These are phyloP conservation scores for Macropus fuliginosus DNA, from an alignment of 2,797 vertebrate genomes.

Conservation along the genomic window DNA sequence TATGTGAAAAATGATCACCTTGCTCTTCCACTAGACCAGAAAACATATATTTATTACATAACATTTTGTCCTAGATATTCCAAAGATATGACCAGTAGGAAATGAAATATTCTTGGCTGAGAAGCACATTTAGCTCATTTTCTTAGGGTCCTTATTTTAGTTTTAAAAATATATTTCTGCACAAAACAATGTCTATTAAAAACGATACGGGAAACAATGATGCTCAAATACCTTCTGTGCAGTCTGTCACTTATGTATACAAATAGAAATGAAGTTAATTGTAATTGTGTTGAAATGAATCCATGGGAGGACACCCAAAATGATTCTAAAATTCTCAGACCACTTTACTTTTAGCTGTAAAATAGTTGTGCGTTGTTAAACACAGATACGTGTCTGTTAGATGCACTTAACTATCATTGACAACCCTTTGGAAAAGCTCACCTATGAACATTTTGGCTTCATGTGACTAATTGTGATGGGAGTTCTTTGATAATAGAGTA, in stretches of 20 bases:
- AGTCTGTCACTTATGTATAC: conserved; percentile 34
- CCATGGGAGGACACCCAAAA: not conserved
- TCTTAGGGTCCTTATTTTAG: not conserved
- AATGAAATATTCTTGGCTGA: not conserved
- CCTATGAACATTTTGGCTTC: not conserved
- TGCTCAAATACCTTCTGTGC: not conserved
- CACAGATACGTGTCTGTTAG: not conserved
- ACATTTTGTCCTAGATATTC: not conserved
- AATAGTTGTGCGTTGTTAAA: not conserved
- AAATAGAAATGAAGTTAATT: conserved; percentile 43
- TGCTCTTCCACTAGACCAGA: not conserved
- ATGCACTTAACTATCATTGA: not conserved
- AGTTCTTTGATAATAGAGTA: not conserved
- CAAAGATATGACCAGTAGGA: not conserved
- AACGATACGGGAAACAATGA: not conserved
- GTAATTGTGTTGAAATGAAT: not conserved
- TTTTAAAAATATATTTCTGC: conserved; percentile 11
- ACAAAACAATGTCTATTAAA: conserved; percentile 6
- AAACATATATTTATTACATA: not conserved
- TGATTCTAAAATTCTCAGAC: not conserved
- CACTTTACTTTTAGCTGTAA: not conserved
- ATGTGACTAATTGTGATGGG: not conserved
- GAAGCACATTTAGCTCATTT: not conserved
- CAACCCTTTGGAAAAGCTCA: not conserved
- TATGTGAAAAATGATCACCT: not conserved